These are phyloP conservation scores for Thumatha senex DNA, from an alignment of 2,888 invertebrate species.

Conservation along the genomic window DNA sequence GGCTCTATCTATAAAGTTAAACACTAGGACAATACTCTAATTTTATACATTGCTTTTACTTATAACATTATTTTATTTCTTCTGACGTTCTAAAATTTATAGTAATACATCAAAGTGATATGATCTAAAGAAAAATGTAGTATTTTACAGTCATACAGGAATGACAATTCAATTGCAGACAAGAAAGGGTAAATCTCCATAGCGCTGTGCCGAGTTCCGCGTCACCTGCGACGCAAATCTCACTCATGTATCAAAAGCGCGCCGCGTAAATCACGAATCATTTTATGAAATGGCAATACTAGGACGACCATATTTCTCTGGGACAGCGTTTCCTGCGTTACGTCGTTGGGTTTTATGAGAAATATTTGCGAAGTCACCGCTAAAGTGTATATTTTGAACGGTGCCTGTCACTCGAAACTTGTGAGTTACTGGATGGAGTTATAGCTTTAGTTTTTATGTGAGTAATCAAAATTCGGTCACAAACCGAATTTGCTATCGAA, in stretches of 20 bases:
- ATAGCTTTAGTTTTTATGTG: constrained; percentile 12
- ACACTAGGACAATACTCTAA: too few relatives aligned
- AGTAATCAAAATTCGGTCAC: constrained; percentile 6
- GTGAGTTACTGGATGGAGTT: constrained; percentile 2
- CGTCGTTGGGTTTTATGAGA: constrained; percentile 51
- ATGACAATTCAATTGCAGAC: constrained; percentile 59
- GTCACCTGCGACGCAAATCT: constrained; percentile 63
- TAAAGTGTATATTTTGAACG: constrained; percentile 35
- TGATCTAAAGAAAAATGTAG: constrained; percentile 18
- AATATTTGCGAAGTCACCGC: constrained; percentile 63
- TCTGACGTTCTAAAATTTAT: too few relatives aligned
- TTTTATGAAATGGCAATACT: constrained; percentile 63
- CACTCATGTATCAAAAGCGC: constrained; percentile 62
- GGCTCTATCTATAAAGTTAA: too few relatives aligned
- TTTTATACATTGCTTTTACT: too few relatives aligned
- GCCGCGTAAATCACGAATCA: constrained; percentile 69
- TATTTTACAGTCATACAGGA: constrained; percentile 40
- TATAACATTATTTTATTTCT: too few relatives aligned
- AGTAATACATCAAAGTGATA: constrained; percentile 4
- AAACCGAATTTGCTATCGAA: constrained; percentile 3
- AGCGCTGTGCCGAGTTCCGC: constrained; percentile 6
- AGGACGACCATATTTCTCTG: constrained; percentile 61
- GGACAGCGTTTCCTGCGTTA: constrained; percentile 52
- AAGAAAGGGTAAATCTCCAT: constrained; percentile 17
- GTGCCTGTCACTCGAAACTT: constrained; percentile 12